Conservation (phyloP, 2,797 vertebrate species). For the Hippoglossus hippoglossus region DNA sequence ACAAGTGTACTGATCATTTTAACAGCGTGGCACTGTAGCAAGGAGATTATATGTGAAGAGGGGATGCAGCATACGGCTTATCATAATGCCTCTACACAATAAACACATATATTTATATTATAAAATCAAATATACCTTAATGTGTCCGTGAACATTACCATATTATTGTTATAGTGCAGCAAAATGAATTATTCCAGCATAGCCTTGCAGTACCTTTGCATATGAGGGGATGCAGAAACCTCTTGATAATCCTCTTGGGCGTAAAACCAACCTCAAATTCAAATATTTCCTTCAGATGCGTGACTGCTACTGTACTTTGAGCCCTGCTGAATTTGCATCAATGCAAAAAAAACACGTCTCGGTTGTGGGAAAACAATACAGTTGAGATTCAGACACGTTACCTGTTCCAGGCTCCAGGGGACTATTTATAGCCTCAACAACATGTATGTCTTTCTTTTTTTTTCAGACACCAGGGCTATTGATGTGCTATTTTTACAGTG, state of each 20-base stretch:
- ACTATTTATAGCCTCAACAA: constrained; percentile 92
- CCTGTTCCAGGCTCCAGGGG: constrained; percentile 75
- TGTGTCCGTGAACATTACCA: not conserved
- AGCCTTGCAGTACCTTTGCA: constrained; percentile 26
- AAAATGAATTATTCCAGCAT: constrained; percentile 34
- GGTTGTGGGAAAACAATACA: constrained; percentile 65
- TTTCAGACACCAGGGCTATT: constrained; percentile 87
- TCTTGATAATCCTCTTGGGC: constrained; percentile 11
- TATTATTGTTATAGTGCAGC: constrained; percentile 16
- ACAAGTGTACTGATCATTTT: constrained; percentile 22
- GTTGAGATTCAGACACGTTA: constrained; percentile 84
- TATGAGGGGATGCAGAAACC: not conserved
- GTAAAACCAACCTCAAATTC: constrained; percentile 44
- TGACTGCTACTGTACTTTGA: constrained; percentile 41
- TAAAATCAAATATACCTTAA: not conserved
- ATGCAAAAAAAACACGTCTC: constrained; percentile 75
- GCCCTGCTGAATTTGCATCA: constrained; percentile 59
- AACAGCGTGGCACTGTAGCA: constrained; percentile 27
- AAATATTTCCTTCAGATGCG: constrained; percentile 46
- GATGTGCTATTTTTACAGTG: constrained; percentile 85
- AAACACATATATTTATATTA: constrained; percentile 6
- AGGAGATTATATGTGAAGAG: constrained; percentile 18
- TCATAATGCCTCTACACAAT: not conserved
- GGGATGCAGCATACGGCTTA: not conserved
- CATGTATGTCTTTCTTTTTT: constrained; percentile 85